Percentiles rank a stretch among this genome's conserved stretches.
phyloP scores from a whole-genome alignment of 2,113 vertebrate genomes.

The Phylloscopus whistleri region DNA sequence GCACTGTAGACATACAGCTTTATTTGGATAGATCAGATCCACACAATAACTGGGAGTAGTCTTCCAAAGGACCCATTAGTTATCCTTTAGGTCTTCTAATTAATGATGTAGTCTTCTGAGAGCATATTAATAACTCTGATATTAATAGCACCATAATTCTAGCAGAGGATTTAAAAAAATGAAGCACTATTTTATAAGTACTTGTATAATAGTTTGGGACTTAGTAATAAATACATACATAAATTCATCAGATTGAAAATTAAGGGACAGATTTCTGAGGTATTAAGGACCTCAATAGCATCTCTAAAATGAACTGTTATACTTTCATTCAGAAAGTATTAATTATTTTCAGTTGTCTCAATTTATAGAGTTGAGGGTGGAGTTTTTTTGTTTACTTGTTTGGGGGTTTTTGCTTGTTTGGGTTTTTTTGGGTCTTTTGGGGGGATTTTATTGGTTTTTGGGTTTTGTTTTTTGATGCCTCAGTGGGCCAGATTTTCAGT shows the following conservation, averaged over 20 bases:
- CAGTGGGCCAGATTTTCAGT: neutral
- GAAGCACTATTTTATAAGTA: neutral
- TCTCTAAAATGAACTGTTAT: neutral
- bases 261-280: neutral
- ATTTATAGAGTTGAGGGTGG: neutral
- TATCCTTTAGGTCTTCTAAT: slow-evolving; percentile 40
- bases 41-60: neutral
- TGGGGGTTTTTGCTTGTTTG: neutral
- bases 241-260: slow-evolving; percentile 2
- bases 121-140: slow-evolving; percentile 25
- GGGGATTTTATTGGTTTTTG: neutral
- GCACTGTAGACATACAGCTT: neutral
- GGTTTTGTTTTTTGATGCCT: neutral
- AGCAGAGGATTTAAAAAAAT: slow-evolving; percentile 1
- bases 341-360: neutral
- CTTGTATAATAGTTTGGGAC: neutral
- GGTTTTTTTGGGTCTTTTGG: neutral
- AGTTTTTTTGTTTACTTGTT: neutral
- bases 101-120: slow-evolving; percentile 27
- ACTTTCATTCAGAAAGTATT: neutral
- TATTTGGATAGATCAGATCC: neutral
- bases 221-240: neutral
- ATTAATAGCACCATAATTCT: slow-evolving; percentile 30
- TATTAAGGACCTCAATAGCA: neutral
- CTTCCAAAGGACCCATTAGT: slow-evolving; percentile 26